Percentiles rank a stretch among this genome's conserved stretches.
These are phyloP conservation scores for Ypsolopha scabrella DNA, from an alignment of 2,888 invertebrate species.

Conservation along the genomic window DNA sequence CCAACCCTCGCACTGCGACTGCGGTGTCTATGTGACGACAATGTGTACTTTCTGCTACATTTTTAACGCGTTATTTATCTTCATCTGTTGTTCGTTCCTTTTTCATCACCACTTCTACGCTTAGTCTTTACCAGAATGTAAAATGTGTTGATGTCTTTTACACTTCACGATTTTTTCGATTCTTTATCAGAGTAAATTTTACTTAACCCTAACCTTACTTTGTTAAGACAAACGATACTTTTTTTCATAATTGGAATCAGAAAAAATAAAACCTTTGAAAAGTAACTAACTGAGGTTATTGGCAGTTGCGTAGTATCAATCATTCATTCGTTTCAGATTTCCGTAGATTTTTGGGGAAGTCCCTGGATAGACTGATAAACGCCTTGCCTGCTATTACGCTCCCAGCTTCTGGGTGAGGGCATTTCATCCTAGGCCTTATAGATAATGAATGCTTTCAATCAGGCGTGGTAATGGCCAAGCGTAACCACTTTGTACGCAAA, in stretches of 20 bases:
- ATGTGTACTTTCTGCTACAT: conserved; percentile 21
- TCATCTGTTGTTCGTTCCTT: conserved; percentile 31
- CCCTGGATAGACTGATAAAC: too few relatives aligned
- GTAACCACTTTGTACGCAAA: too few relatives aligned
- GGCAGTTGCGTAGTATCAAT: too few relatives aligned
- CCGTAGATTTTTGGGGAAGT: too few relatives aligned
- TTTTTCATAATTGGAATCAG: not conserved
- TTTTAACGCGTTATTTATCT: conserved; percentile 55
- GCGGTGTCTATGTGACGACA: not conserved
- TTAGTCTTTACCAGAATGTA: conserved; percentile 21
- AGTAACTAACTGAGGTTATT: too few relatives aligned
- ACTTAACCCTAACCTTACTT: conserved; percentile 2
- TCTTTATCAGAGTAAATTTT: not conserved
- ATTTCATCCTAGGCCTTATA: too few relatives aligned
- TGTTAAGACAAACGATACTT: not conserved
- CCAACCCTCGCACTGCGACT: conserved; percentile 1
- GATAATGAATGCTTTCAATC: too few relatives aligned
- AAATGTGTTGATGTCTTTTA: conserved; percentile 4
- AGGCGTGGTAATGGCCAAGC: too few relatives aligned
- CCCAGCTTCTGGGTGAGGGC: too few relatives aligned
- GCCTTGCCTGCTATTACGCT: too few relatives aligned
- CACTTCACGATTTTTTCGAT: conserved; percentile 1
- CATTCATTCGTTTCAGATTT: too few relatives aligned
- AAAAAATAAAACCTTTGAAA: too few relatives aligned
- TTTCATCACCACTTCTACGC: conserved; percentile 39